These are phyloP conservation scores for Drosophila elegans DNA, from an alignment of 1,140 invertebrate species.

Conservation along the genomic window DNA sequence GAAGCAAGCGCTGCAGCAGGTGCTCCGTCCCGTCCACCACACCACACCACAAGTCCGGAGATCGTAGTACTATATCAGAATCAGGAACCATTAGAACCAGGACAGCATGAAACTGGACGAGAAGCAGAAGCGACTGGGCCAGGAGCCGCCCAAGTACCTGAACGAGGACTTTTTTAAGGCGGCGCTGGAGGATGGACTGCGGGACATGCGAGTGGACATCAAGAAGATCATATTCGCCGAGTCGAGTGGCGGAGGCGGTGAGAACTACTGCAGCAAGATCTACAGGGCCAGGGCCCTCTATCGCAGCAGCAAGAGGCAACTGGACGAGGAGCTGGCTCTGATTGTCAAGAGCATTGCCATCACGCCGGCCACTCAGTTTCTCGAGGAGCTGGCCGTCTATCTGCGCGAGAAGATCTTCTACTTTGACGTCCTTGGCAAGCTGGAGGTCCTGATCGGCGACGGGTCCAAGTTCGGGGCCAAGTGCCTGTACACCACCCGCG, in stretches of 20 bases:
- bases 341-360: conserved; percentile 81
- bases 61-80: neutral
- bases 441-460: conserved; percentile 76
- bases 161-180: conserved; percentile 80
- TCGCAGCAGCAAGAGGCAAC: conserved; percentile 69
- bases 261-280: conserved; percentile 83
- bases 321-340: conserved; percentile 75
- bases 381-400: conserved; percentile 77
- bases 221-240: conserved; percentile 77
- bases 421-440: conserved; percentile 76
- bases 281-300: conserved; percentile 72
- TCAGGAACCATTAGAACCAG: neutral
- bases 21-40: conserved; percentile 11
- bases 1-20: conserved; percentile 26
- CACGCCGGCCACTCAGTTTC: conserved; percentile 81
- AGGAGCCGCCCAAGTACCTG: conserved; percentile 68
- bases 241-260: conserved; percentile 69
- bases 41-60: neutral
- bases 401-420: conserved; percentile 81
- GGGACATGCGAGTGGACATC: conserved; percentile 75
- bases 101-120: conserved; percentile 58
- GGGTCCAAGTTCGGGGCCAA: conserved; percentile 76
- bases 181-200: conserved; percentile 71
- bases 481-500: conserved; percentile 73
- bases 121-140: conserved; percentile 22